Evolutionary conservation across 2,797 vertebrate genomes (phyloP).

Genomic region (Hippopotamyrus pictus): DNA sequence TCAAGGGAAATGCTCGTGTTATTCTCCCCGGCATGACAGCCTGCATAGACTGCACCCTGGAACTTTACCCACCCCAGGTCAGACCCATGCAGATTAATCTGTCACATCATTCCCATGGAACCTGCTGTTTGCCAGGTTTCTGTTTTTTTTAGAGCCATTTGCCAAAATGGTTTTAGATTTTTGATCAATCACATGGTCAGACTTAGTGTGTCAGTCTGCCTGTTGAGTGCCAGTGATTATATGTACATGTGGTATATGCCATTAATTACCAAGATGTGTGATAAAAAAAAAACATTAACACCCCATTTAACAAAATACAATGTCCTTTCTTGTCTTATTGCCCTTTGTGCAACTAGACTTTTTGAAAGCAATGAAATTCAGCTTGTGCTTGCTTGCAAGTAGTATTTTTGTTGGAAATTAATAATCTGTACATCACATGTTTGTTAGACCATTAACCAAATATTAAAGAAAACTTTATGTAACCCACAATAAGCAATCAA

Average conservation of each 20-base stretch:
- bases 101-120: not conserved
- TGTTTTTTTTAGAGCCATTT: not conserved
- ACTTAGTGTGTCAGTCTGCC: not conserved
- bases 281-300: not conserved
- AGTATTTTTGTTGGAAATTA: not conserved
- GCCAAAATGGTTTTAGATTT: not conserved
- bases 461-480: not conserved
- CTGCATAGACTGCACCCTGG: conserved; percentile 89
- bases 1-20: conserved; percentile 91
- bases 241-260: not conserved
- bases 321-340: not conserved
- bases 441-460: not conserved
- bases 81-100: not conserved
- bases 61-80: conserved; percentile 94
- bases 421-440: not conserved
- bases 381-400: not conserved
- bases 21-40: conserved; percentile 95
- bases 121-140: not conserved
- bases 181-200: too few species aligned
- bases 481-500: not conserved
- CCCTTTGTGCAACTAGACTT: not conserved
- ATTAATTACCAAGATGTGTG: not conserved
- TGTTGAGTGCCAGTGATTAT: not conserved
- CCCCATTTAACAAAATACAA: not conserved
- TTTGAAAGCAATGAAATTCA: not conserved